Percentiles rank a stretch among this genome's conserved stretches.
phyloP scores from a whole-genome alignment of 2,113 vertebrate species.

The Vulpes ferrilata region DNA sequence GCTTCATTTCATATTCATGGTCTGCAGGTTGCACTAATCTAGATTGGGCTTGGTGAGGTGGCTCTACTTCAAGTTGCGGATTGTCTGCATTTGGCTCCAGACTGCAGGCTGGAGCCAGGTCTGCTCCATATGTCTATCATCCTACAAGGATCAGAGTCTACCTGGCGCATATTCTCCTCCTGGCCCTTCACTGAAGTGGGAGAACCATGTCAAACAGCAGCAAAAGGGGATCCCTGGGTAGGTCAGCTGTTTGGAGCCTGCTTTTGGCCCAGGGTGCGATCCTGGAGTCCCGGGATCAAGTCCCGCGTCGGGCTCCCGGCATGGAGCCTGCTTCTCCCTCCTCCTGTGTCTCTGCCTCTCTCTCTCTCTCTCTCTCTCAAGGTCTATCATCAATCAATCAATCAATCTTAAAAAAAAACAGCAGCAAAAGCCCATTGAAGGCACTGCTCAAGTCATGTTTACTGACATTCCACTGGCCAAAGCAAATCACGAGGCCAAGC shows the following conservation, averaged over 20 bases:
- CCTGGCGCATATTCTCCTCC: neutral
- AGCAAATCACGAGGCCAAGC: neutral
- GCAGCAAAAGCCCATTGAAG: neutral
- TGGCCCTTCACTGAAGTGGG: neutral
- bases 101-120: neutral
- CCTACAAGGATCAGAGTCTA: neutral
- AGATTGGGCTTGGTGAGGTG: neutral
- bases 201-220: neutral
- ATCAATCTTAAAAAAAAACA: neutral
- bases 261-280: too few species aligned
- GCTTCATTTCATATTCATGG: neutral
- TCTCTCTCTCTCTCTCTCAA: too few species aligned
- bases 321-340: too few species aligned
- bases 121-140: neutral
- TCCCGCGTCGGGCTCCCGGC: too few species aligned
- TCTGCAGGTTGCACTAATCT: neutral
- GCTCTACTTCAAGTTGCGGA: neutral
- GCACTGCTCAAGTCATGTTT: neutral
- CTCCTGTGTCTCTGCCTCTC: too few species aligned
- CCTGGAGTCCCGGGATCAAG: too few species aligned
- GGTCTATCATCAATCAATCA: too few species aligned
- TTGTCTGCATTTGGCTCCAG: neutral
- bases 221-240: neutral
- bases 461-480: neutral
- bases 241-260: too few species aligned